A percentile compares a stretch with the other conserved stretches of the same genome.
These are phyloP conservation scores for Myocastor coypus DNA, from an alignment of 2,113 vertebrate species.

Conservation along the genomic window DNA sequence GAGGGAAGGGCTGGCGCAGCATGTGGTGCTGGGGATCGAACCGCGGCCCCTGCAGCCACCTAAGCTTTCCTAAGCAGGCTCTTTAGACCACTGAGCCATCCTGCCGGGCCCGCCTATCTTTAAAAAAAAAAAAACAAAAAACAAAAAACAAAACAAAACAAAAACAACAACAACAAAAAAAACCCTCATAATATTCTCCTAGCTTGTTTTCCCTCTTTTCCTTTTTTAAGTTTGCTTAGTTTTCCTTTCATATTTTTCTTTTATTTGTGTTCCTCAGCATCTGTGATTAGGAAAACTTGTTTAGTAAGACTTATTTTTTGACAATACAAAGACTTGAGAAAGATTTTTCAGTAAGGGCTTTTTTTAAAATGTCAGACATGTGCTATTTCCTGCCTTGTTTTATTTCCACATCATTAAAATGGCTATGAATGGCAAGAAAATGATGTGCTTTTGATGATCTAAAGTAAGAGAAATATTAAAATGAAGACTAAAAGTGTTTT, in stretches of 20 bases:
- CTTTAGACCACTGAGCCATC: too few species aligned
- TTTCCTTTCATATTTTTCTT: background rate
- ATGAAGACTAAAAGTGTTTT: background rate
- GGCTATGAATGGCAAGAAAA: background rate
- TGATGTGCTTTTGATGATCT: background rate
- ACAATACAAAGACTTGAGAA: background rate
- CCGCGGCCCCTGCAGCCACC: too few species aligned
- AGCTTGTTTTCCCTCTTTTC: too few species aligned
- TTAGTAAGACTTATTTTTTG: background rate
- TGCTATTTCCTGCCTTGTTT: background rate
- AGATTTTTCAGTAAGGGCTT: background rate
- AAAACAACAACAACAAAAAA: too few species aligned
- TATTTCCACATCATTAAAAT: constrained; percentile 8
- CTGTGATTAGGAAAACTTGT: background rate
- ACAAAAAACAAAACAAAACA: too few species aligned
- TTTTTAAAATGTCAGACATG: constrained; percentile 2
- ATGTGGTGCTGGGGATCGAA: too few species aligned
- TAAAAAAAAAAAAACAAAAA: too few species aligned
- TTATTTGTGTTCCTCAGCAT: background rate
- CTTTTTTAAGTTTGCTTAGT: background rate
- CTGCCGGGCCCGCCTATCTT: too few species aligned
- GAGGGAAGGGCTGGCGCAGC: too few species aligned
- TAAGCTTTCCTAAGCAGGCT: too few species aligned
- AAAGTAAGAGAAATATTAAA: constrained; percentile 72
- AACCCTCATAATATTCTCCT: background rate